phyloP scores from a whole-genome alignment of 2,888 invertebrate species.

The Xanthia togata region DNA sequence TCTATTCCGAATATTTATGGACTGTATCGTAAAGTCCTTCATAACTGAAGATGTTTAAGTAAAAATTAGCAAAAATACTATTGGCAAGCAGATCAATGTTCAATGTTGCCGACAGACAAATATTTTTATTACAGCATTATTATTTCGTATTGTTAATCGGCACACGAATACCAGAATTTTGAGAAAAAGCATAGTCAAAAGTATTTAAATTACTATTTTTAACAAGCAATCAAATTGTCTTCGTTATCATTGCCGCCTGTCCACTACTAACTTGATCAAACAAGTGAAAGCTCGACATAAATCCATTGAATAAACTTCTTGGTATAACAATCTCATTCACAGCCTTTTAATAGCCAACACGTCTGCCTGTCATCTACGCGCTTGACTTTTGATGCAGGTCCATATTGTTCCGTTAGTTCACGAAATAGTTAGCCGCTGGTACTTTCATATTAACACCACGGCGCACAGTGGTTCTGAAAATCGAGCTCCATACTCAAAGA shows the following conservation, averaged over 20 bases:
- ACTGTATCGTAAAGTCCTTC: background rate
- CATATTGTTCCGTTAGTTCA: constrained; percentile 39
- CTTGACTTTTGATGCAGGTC: constrained; percentile 56
- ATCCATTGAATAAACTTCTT: constrained; percentile 17
- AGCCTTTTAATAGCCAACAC: constrained; percentile 39
- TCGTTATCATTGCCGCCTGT: background rate
- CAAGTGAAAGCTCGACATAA: constrained; percentile 27
- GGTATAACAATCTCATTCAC: constrained; percentile 36
- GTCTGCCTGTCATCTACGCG: constrained; percentile 46
- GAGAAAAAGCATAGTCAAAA: background rate
- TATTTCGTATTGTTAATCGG: background rate
- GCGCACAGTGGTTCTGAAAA: too few species aligned
- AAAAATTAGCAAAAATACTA: background rate
- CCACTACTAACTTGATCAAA: constrained; percentile 8
- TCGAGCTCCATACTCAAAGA: too few species aligned
- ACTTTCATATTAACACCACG: constrained; percentile 42
- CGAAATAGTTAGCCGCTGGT: constrained; percentile 40
- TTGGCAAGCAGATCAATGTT: too few species aligned
- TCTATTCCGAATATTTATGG: background rate
- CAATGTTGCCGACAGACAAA: background rate
- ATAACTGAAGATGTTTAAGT: too few species aligned
- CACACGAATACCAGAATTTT: background rate
- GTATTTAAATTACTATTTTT: background rate
- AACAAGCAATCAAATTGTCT: background rate
- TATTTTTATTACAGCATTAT: background rate